Base-by-base conservation (phyloP, 2,113 vertebrate genomes). In the Thamnaconus septentrionalis region DNA sequence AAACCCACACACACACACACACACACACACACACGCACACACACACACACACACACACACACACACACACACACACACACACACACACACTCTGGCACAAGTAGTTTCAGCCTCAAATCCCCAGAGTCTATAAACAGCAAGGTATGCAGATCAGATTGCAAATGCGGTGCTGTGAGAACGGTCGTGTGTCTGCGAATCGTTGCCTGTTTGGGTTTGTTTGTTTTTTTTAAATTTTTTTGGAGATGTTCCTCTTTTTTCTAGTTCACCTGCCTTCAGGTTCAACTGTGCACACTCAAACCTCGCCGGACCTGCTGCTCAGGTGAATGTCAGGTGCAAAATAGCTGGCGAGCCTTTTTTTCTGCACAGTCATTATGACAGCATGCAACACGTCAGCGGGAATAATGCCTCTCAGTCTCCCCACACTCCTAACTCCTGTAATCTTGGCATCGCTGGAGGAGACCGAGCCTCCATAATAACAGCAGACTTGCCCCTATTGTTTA, bases 351-450 rank as follows among this genome's bases (percentile, higher is more conserved):
- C 18, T 58, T 55, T 55, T 56, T 76, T 86, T 75, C 67, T 86
- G 84, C 81, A 45, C 59, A 74, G 84, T 88, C 87, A 90, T 84
- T 75, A 77, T 86, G 83, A 85, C 86, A 77, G 41, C 67, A 56
- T 41, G 61, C 9, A 49, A 53, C 73, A 83, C 84, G 80, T 88
- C 88, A 87, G 79, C 82, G 76, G 57, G 79, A 75, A 68, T 73
- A 85, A 84, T 56, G 68, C 67, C 66, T 66, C 71, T 79, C 77
- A 67, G 79, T 85, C 75, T 73, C 7, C 53, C 57, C n/a, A 31
- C 18, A 60, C 48, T 54, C 46, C 48, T 6, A 56, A 67, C 67
- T 61, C 67, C 73, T 77, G 73, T 82, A 86, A 87, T 85, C 81
- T 76, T 47, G 53, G 66, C 73, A 64, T 44, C 59, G 66, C 74